Evolutionary conservation across 2,888 invertebrate species (phyloP), one percentile per base, ranked within the genome.

Genomic region (Nephrotoma appendiculata): DNA sequence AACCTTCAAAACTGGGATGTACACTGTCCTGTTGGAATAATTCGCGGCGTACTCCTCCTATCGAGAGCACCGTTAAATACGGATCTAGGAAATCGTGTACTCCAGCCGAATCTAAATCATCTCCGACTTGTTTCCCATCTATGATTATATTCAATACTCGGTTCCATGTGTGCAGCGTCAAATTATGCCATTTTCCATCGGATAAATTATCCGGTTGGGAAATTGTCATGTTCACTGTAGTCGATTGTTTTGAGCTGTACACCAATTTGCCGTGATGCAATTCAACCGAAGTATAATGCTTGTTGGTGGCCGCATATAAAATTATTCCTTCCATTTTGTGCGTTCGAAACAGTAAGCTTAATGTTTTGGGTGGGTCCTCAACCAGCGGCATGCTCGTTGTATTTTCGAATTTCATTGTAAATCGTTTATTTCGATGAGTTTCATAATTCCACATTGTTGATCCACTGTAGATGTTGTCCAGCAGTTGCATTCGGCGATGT

Each of bases 61-160:
- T 91, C 2, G 95, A 95, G 87, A 98, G 91, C 5, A 94, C 93
- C 0, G 96, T 96, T 86, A 98, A 92, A 90, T 98, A 97, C 0
- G 98, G 97, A 91, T 98, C 98, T 48, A 98, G 93, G 90, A 98
- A 98, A 90, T 98, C 97, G 90, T 98, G 98, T 0, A 97, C 96
- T 3, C 96, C 96, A 12, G 95, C 96, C 0, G 96, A 93, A 90
- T 98, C 97, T 5, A 98, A 92, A 90, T 97, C 97, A 89, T 98
- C 97, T 0, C 97, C 97, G 1, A 95, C 93, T 88, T 94, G 93
- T 44, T 91, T 91, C 41, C 93, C 94, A 90, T 98, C 96, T 3
- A 98, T 92, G 71, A 95, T 91, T 31, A 98, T 90, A 87, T 95
- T 93, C 48, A 98, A 92, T 6, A 95, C 95, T 87, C 96, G 93